Conservation (phyloP, 2,797 vertebrate genomes). For the Aulostomus chinensis region DNA sequence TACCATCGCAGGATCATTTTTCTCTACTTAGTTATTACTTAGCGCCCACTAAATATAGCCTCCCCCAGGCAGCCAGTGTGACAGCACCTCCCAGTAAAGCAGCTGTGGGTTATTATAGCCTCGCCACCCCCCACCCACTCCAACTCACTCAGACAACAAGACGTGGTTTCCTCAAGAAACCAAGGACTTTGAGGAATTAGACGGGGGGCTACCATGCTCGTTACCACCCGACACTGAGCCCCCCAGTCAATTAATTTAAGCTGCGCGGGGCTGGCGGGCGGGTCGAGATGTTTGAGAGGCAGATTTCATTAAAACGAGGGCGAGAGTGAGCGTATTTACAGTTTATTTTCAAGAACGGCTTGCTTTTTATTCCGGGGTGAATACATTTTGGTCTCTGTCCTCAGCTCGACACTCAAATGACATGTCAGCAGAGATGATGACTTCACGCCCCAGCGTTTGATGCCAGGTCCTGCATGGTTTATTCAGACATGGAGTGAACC, state of each 20-base stretch:
- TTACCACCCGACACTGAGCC: slow-evolving; percentile 48
- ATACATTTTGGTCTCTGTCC: slow-evolving; percentile 23
- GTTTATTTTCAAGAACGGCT: slow-evolving; percentile 52
- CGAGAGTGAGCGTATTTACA: slow-evolving; percentile 37
- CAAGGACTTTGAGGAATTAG: slow-evolving; percentile 37
- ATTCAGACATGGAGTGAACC: no score
- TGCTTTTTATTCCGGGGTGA: slow-evolving; percentile 16
- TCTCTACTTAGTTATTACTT: slow-evolving; percentile 80
- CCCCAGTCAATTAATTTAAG: slow-evolving; percentile 64
- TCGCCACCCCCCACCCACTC: slow-evolving; percentile 44
- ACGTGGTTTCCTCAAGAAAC: slow-evolving; percentile 63
- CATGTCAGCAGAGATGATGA: slow-evolving; percentile 28
- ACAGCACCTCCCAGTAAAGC: slow-evolving; percentile 55
- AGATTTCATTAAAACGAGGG: slow-evolving; percentile 55
- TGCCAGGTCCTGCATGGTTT: no score
- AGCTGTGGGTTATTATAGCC: slow-evolving; percentile 73
- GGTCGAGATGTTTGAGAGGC: slow-evolving; percentile 47
- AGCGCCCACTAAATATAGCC: slow-evolving; percentile 80
- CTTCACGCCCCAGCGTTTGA: slow-evolving; percentile 23
- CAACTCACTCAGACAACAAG: slow-evolving; percentile 49
- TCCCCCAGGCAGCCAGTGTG: slow-evolving; percentile 57
- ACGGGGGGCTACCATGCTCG: slow-evolving; percentile 43
- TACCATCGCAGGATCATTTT: slow-evolving; percentile 71
- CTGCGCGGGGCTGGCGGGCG: slow-evolving; percentile 20
- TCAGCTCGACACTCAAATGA: no score